These are phyloP conservation scores for Caenorhabditis afra DNA, from an alignment of 2,888 invertebrate genomes.

Conservation along the genomic window DNA sequence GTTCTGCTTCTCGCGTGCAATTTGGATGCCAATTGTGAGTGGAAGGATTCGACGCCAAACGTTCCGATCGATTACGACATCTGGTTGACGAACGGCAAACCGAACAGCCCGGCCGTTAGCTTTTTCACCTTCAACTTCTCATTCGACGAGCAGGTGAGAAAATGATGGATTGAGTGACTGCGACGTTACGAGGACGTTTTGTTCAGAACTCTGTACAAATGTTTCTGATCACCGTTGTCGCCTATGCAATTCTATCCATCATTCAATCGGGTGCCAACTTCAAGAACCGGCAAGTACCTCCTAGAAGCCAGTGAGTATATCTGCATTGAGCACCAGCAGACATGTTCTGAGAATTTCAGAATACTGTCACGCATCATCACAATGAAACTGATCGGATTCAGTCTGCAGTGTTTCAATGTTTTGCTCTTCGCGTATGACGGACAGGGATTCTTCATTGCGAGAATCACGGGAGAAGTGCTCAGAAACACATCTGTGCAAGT, in stretches of 20 bases:
- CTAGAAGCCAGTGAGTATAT: constrained; percentile 49
- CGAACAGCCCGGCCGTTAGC: constrained; percentile 87
- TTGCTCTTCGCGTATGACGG: constrained; percentile 94
- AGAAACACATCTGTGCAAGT: constrained; percentile 84
- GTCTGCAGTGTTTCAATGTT: constrained; percentile 91
- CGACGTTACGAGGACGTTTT: not conserved
- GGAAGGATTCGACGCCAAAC: constrained; percentile 84
- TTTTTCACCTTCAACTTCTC: constrained; percentile 95
- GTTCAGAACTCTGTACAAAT: constrained; percentile 88
- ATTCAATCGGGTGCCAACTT: constrained; percentile 61
- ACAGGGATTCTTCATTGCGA: constrained; percentile 88
- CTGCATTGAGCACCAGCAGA: not conserved
- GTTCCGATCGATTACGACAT: constrained; percentile 88
- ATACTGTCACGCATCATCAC: constrained; percentile 64
- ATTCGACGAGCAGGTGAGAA: constrained; percentile 87
- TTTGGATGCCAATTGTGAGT: constrained; percentile 87
- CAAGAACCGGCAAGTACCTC: constrained; percentile 54
- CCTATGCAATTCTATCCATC: constrained; percentile 61
- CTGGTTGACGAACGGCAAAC: constrained; percentile 96
- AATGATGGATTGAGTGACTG: too few relatives aligned
- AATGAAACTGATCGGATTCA: constrained; percentile 84
- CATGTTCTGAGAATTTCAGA: constrained; percentile 7
- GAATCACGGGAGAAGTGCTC: constrained; percentile 90
- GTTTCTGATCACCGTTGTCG: constrained; percentile 84
- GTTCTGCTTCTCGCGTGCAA: constrained; percentile 94